phyloP scores from a whole-genome alignment of 2,888 invertebrate genomes.

The Amiota communis region DNA sequence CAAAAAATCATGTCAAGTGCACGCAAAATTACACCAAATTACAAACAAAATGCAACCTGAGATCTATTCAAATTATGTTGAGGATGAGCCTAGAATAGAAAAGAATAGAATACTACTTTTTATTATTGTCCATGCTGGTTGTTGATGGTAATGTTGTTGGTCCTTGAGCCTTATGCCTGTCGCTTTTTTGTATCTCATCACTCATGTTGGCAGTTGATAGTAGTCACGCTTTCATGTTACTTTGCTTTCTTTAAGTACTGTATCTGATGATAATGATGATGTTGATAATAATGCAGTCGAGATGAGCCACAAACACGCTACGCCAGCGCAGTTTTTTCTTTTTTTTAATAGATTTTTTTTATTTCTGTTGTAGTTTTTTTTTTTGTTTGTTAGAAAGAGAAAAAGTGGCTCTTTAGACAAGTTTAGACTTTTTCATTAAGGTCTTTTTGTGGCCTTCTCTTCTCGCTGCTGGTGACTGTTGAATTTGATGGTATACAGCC shows the following conservation, averaged over 20 bases:
- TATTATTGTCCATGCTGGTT: constrained; percentile 4
- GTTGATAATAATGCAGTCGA: constrained; percentile 28
- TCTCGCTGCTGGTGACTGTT: neutral
- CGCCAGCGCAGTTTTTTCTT: constrained; percentile 8
- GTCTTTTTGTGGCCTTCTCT: neutral
- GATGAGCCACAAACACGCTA: constrained; percentile 30
- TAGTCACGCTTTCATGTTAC: constrained; percentile 27
- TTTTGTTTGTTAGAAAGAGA: constrained; percentile 4
- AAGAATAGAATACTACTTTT: neutral
- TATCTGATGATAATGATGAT: constrained; percentile 27
- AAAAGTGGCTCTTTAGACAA: neutral
- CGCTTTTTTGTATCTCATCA: constrained; percentile 23
- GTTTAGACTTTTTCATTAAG: constrained; percentile 21
- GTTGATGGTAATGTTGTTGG: constrained; percentile 11
- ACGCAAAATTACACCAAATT: neutral
- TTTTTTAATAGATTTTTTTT: neutral
- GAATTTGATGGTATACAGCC: too few species aligned
- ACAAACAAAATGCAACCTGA: neutral
- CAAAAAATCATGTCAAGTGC: constrained; percentile 7
- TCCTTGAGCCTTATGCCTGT: neutral
- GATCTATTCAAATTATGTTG: neutral
- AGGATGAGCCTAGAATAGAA: too few species aligned
- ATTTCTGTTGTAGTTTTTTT: neutral
- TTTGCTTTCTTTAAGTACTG: neutral
- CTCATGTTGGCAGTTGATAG: constrained; percentile 16